Conservation (phyloP, 2,797 vertebrate genomes). For the Yasuhikotakia modesta region DNA sequence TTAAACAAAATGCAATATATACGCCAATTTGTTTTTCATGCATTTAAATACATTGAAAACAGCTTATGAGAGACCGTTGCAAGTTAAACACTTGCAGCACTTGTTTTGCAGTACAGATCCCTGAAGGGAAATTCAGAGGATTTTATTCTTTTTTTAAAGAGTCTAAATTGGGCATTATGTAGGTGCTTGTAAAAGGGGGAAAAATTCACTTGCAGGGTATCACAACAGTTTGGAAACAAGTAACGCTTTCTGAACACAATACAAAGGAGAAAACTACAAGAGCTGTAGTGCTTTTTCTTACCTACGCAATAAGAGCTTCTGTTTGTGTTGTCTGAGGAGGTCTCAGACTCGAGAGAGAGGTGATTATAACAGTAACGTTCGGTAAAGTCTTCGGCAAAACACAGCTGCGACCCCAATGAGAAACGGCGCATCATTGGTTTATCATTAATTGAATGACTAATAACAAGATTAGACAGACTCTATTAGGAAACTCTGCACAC, state of each 20-base stretch:
- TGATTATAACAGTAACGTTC: conserved; percentile 29
- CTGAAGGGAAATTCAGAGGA: neutral
- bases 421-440: conserved; percentile 53
- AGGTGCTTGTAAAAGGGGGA: neutral
- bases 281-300: conserved; percentile 1
- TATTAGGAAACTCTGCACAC: conserved; percentile 57
- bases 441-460: conserved; percentile 64
- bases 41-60: conserved; percentile 3
- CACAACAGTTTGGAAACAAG: conserved; percentile 11
- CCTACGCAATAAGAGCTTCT: neutral
- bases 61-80: neutral
- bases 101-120: neutral
- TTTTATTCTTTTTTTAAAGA: conserved; percentile 15
- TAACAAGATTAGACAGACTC: conserved; percentile 62
- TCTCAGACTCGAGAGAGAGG: conserved; percentile 9
- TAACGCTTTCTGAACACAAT: conserved; percentile 11
- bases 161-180: conserved; percentile 16
- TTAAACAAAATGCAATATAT: too few relatives aligned
- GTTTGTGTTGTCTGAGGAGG: neutral
- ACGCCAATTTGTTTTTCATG: too few relatives aligned
- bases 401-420: conserved; percentile 38
- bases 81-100: neutral
- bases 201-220: neutral
- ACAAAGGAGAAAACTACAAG: conserved; percentile 12
- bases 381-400: conserved; percentile 18